A percentile compares a stretch with the other conserved stretches of the same genome.
These are phyloP conservation scores for Mantis religiosa DNA, from an alignment of 2,888 invertebrate species.

Conservation along the genomic window DNA sequence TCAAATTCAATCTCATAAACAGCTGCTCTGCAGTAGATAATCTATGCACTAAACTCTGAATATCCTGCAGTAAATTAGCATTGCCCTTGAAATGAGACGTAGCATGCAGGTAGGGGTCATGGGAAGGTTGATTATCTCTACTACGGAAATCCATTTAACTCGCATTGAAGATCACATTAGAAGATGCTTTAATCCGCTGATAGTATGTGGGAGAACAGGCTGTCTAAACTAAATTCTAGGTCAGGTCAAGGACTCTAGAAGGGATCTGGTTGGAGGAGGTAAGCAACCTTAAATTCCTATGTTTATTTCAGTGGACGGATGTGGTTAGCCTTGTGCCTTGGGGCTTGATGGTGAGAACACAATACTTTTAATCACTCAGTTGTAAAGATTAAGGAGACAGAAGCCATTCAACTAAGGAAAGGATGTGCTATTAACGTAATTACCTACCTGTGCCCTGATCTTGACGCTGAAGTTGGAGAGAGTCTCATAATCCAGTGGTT, in stretches of 20 bases:
- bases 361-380: too few relatives aligned
- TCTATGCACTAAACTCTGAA: too few relatives aligned
- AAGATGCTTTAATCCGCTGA: too few relatives aligned
- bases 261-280: background rate
- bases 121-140: background rate
- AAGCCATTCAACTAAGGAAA: too few relatives aligned
- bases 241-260: background rate
- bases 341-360: too few relatives aligned
- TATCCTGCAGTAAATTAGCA: too few relatives aligned
- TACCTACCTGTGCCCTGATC: conserved; percentile 53
- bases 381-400: background rate
- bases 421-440: too few relatives aligned
- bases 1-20: too few relatives aligned
- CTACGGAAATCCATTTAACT: background rate
- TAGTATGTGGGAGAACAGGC: background rate
- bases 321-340: background rate
- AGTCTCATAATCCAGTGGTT: conserved; percentile 78
- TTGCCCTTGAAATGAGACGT: background rate
- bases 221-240: background rate
- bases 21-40: too few relatives aligned
- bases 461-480: conserved; percentile 72
- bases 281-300: background rate
- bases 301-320: background rate
- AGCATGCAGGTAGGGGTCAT: background rate
- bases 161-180: background rate